Evolutionary conservation across 2,113 vertebrate species (phyloP).

Genomic region (Microtus richardsoni): DNA sequence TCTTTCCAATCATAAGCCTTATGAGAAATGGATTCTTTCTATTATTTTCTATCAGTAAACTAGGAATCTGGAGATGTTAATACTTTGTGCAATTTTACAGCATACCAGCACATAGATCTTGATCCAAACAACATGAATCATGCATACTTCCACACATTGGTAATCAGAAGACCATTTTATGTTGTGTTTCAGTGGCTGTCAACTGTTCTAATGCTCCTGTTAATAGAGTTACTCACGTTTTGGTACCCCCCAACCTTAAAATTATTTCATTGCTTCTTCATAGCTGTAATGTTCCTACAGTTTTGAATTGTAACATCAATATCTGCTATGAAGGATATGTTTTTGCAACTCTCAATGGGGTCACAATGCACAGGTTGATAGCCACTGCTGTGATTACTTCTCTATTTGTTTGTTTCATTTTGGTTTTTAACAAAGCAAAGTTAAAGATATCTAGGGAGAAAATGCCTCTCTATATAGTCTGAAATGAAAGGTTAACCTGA

Average conservation of each 20-base stretch:
- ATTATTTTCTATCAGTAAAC: constrained; percentile 4
- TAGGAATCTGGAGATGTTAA: background rate
- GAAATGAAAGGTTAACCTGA: background rate
- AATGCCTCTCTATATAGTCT: background rate
- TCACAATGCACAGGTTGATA: background rate
- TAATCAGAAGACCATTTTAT: background rate
- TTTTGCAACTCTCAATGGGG: background rate
- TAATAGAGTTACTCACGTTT: background rate
- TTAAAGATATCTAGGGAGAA: background rate
- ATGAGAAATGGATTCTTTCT: background rate
- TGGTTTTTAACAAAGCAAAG: background rate
- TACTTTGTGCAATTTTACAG: background rate
- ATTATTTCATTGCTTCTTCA: background rate
- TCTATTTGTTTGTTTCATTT: background rate
- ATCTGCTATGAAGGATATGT: background rate
- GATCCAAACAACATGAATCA: background rate
- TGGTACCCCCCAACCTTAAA: background rate
- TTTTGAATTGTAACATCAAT: background rate
- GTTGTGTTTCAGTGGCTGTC: background rate
- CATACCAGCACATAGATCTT: background rate
- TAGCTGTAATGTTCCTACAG: background rate
- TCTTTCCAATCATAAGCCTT: background rate
- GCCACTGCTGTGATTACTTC: background rate
- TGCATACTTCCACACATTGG: background rate
- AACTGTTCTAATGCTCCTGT: background rate